Percentiles rank a stretch among this genome's conserved stretches.
Conservation (phyloP, 2,113 vertebrate genomes). For the Carassius auratus region DNA sequence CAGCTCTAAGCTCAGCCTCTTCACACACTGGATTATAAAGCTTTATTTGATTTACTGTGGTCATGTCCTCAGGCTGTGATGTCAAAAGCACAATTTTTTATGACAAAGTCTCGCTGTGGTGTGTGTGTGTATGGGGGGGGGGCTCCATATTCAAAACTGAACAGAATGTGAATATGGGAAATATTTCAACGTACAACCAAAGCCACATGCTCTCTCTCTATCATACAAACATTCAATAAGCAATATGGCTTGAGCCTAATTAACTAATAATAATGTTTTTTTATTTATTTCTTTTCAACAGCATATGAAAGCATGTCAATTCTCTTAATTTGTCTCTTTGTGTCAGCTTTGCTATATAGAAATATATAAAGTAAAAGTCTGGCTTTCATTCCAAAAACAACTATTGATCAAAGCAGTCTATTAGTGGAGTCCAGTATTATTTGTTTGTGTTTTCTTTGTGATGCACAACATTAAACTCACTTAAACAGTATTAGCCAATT, state of each 20-base stretch:
- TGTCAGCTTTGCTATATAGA: background rate
- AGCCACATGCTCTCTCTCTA: background rate
- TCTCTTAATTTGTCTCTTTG: background rate
- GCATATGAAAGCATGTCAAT: background rate
- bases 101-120: constrained; percentile 25
- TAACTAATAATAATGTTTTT: background rate
- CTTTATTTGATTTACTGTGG: constrained; percentile 43
- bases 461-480: background rate
- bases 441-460: background rate
- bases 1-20: constrained; percentile 35
- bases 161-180: constrained; percentile 12
- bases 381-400: background rate
- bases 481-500: background rate
- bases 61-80: constrained; percentile 29
- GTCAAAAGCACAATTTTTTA: constrained; percentile 23
- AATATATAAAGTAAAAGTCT: background rate
- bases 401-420: background rate
- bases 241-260: constrained; percentile 1
- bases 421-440: background rate
- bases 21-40: constrained; percentile 43
- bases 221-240: background rate
- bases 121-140: background rate
- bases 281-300: background rate
- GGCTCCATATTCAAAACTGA: constrained; percentile 11
- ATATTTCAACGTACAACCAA: background rate